Base-by-base conservation (phyloP, 2,797 vertebrate species). In the Lagocephalus sceleratus region DNA sequence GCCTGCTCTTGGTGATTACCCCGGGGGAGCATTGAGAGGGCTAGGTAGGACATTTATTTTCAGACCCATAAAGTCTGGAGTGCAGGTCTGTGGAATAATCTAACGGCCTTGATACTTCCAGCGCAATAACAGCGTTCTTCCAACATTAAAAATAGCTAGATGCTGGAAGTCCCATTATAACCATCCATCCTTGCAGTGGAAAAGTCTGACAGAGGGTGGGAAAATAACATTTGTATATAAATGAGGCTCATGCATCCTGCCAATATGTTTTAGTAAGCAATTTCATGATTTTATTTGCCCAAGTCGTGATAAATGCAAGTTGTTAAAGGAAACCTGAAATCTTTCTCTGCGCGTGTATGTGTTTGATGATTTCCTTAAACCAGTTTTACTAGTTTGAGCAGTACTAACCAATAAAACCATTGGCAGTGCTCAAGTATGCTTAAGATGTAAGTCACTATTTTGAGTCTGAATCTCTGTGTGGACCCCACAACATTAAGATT, bases 131-230 rank as follows among this genome's bases (percentile, higher is more conserved):
- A 79, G 63, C 59, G 77, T 73, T 76, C 76, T 73, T 79, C 75
- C 58, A 66, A 26, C 61, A 78, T 79, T 86, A 79, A 84, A 88
- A 84, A 87, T 85, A 85, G 79, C 76, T 57, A 62, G 56, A 82
- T 40, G 48, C 86, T 90, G 85, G 76, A 87, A 84, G 73, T 85
- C 81, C 86, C 81, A 87, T 90, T 82, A 89, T 85, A 78, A 66
- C 71, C 72, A 79, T 85, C 65, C 78, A 77, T 78, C 75, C 78
- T 54, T 70, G 68, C 79, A 79, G 75, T 81, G 79, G 75, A 83
- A 84, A 87, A 21, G 56, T 73, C 71, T 69, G 76, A 82, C 76
- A 46, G 61, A 60, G 63, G 47, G 51, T 71, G 53, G 66, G 55
- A 68, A 76, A 74, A 67, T 53, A 56, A 53, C 46, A 71, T 61